Conservation (phyloP, 2,797 vertebrate species). For the Siniperca scherzeri region DNA sequence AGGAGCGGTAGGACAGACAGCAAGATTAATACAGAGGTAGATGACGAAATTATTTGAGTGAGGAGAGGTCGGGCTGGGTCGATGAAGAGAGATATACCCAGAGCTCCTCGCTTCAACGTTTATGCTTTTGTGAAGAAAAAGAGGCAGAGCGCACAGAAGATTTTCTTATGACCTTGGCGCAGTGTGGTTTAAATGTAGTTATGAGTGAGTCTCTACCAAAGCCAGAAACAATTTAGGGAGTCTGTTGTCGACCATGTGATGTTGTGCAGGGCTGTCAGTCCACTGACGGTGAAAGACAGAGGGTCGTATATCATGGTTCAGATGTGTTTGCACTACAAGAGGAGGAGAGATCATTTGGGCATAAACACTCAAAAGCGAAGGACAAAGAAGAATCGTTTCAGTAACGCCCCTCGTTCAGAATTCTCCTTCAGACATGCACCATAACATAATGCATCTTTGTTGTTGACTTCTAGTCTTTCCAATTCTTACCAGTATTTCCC, state of each 20-base stretch:
- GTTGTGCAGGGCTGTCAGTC: conserved; percentile 43
- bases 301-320: conserved; percentile 59
- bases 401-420: background rate
- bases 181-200: conserved; percentile 36
- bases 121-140: conserved; percentile 23
- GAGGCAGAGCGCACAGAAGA: background rate
- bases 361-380: conserved; percentile 37
- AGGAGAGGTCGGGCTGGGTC: conserved; percentile 37
- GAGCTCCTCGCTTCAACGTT: conserved; percentile 7
- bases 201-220: conserved; percentile 34
- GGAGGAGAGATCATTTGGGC: conserved; percentile 31
- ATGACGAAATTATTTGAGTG: conserved; percentile 57
- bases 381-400: conserved; percentile 10
- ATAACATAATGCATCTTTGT: background rate
- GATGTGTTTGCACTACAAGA: conserved; percentile 42
- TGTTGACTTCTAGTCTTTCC: background rate
- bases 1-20: conserved; percentile 43
- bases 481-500: background rate
- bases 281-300: conserved; percentile 27
- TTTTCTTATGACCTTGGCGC: conserved; percentile 56
- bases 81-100: conserved; percentile 32
- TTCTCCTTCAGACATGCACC: conserved; percentile 2
- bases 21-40: conserved; percentile 62
- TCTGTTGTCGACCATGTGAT: conserved; percentile 31
- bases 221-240: conserved; percentile 52